Evolutionary conservation across 2,113 vertebrate genomes (phyloP), one percentile per base, ranked within the genome.

Genomic region (Cavia porcellus): DNA sequence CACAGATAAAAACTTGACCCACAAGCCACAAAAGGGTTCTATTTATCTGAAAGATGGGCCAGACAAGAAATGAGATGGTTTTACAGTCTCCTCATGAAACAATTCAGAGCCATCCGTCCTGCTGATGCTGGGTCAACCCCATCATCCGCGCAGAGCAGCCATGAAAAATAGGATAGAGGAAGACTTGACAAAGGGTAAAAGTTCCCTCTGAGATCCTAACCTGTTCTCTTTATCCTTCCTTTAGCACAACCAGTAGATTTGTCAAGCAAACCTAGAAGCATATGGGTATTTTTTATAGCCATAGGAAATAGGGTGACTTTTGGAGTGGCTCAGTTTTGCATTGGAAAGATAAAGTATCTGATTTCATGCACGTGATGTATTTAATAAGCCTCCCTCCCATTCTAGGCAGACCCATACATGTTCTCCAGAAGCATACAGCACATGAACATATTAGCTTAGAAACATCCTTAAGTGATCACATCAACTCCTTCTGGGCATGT

Each of bases 1-100:
- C 92, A 64, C 72, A 96, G 96, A 93, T 74, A 90, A 92, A 96
- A 96, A 47, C 84, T 10, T 96, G 85, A 90, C 94, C 75, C 87
- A n/a, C 1, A 35, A 90, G 85, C 24, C 90, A 95, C 77, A 55
- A 59, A 93, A 59, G 59, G 64, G n/a, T 22, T 50, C 77, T 62
- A 52, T 95, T 91, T 88, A 93, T 93, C 92, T 72, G 17, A 90
- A 66, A 62, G 70, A 47, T 2, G 50, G 59, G 15, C 47, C 42
- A 2, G 59, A 20, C 86, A 77, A 95, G 83, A 75, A 72, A 74
- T 6, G 32, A 84, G 80, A 57, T 19, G 74, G 45, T 47, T 84
- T 61, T 81, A 57, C 19, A 93, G 62, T 17, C 68, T 81, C 4
- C 68, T 28, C 42, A 24, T 0, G 22, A 83, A 88, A 72, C 52